Evolutionary conservation across 1,140 invertebrate species (phyloP).

Genomic region (Parapsyche elsis): DNA sequence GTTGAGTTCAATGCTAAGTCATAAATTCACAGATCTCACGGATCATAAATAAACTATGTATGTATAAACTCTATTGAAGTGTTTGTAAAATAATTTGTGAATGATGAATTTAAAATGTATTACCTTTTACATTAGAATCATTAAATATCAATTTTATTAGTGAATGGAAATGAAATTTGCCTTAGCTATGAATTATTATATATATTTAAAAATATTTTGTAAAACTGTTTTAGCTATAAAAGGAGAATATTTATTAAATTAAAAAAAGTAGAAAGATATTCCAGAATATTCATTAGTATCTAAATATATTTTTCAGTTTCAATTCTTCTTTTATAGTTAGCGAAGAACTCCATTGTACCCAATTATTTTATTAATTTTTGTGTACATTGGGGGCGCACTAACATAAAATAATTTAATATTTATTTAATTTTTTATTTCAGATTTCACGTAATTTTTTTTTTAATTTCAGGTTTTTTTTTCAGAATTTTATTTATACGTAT

Average conservation of each 20-base stretch:
- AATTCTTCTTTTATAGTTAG: neutral
- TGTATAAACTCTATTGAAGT: no score
- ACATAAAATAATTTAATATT: neutral
- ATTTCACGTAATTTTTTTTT: neutral
- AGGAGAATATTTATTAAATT: neutral
- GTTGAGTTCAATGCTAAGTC: no score
- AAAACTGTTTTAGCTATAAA: neutral
- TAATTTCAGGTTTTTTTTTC: neutral
- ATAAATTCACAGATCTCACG: no score
- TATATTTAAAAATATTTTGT: neutral
- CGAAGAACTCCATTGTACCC: neutral
- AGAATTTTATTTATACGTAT: neutral
- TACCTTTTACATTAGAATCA: no score
- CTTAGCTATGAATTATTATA: neutral
- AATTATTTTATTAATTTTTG: neutral
- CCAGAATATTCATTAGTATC: no score
- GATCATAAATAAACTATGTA: no score
- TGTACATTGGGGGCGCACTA: neutral
- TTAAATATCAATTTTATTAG: no score
- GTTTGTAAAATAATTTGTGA: no score
- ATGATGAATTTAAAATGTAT: no score
- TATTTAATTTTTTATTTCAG: neutral
- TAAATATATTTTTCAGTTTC: neutral
- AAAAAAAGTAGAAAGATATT: no score
- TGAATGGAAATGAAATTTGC: no score